Percentiles rank a stretch among this genome's conserved stretches.
Evolutionary conservation across 1,140 invertebrate species (phyloP).

Genomic region (Ceratina australensis): DNA sequence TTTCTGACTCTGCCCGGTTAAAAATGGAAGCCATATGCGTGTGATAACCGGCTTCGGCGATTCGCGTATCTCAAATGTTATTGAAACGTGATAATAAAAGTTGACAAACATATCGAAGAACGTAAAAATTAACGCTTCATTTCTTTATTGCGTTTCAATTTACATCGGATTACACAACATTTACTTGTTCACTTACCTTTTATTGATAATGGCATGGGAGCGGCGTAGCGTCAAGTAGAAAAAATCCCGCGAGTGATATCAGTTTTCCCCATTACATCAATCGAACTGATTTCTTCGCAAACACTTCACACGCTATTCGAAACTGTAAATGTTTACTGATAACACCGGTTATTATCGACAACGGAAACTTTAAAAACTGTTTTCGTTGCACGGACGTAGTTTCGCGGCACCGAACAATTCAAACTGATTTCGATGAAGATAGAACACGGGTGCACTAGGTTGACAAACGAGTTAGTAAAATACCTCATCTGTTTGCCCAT

Average conservation of each 20-base stretch:
- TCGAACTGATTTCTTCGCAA: no score
- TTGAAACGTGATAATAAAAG: background rate
- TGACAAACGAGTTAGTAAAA: background rate
- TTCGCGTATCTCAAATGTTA: background rate
- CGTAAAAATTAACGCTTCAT: background rate
- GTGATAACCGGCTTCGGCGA: no score
- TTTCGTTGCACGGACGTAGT: background rate
- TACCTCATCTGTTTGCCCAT: background rate
- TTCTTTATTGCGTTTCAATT: background rate
- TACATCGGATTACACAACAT: background rate
- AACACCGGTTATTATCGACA: background rate
- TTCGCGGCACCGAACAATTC: background rate
- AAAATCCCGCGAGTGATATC: background rate
- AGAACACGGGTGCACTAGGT: background rate
- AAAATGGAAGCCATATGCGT: no score
- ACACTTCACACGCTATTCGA: background rate
- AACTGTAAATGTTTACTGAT: background rate
- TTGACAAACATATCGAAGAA: background rate
- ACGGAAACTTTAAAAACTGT: background rate
- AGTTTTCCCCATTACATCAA: no score
- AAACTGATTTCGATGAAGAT: background rate
- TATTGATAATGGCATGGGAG: constrained; percentile 1
- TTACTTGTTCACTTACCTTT: constrained; percentile 24
- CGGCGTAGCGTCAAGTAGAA: no score
- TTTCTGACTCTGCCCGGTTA: no score